phyloP scores from a whole-genome alignment of 2,888 invertebrate genomes.

The Melipona bicolor region DNA sequence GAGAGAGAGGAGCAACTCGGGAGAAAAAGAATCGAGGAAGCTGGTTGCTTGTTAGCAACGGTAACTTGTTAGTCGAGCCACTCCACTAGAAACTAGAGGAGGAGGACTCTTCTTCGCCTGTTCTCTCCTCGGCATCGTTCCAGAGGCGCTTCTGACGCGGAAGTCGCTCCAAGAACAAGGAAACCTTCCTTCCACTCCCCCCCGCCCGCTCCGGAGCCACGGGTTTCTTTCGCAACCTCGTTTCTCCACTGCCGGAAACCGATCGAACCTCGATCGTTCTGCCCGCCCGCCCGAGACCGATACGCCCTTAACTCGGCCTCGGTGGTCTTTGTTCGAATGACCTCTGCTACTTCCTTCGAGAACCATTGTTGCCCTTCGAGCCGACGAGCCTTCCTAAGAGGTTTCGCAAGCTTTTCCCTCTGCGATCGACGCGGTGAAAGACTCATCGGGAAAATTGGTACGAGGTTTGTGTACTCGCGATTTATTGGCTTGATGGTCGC shows the following conservation, averaged over 20 bases:
- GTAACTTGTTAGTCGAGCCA: conserved; percentile 69
- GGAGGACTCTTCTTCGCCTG: conserved; percentile 64
- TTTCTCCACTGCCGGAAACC: background rate
- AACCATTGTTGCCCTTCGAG: conserved; percentile 41
- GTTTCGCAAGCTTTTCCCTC: conserved; percentile 31
- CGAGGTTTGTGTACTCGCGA: conserved; percentile 24
- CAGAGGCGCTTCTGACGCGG: conserved; percentile 35
- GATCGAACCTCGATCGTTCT: conserved; percentile 21
- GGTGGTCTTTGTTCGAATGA: conserved; percentile 50
- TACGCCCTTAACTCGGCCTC: conserved; percentile 12
- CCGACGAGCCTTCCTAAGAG: conserved; percentile 35
- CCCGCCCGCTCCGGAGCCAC: background rate
- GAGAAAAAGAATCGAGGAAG: conserved; percentile 41
- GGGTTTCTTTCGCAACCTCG: conserved; percentile 37
- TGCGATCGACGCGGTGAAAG: conserved; percentile 19
- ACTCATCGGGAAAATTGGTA: conserved; percentile 1
- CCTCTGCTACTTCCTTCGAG: conserved; percentile 23
- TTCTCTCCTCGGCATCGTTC: conserved; percentile 46
- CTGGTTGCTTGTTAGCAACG: conserved; percentile 65
- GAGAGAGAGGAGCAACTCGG: conserved; percentile 7
- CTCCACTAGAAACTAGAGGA: conserved; percentile 63
- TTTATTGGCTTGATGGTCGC: background rate
- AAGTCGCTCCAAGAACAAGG: conserved; percentile 45
- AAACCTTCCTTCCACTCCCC: conserved; percentile 2
- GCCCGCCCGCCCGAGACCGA: background rate